Base-by-base conservation (phyloP, 2,797 vertebrate species). In the Rhynchonycteris naso region DNA sequence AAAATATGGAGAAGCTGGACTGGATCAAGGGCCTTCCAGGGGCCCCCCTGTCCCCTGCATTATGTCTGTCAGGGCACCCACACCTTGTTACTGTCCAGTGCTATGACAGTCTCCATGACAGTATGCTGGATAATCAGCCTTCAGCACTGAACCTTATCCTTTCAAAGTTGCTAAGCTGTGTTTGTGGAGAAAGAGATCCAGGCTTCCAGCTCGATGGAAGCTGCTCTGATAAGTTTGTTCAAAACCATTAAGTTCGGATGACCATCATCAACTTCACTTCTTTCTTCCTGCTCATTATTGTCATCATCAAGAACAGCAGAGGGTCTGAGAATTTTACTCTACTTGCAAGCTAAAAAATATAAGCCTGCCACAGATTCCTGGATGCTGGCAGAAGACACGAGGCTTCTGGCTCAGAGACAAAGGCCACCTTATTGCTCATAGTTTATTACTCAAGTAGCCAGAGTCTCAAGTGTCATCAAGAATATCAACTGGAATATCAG, bases 41-140 rank as follows among this genome's bases (percentile, higher is more conserved):
- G 12, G 0, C 12, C 19, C 9, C 38, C 54, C 18, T 7, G 6
- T 38, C 22, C 19, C 30, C 54, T 61, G 7, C 14, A 38, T 61
- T 18, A 35, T 2, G 7, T 26, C 38, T 84, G 4, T 65, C 30
- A 43, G 56, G 50, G 16, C 7, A 1, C n/a, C 30, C 4, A 5
- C 2, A 7, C 7, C 50, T 11, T 7, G 0, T 26, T 54, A 16
- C 61, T 28, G 0, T 21, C 79, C 26, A 43, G 15, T 11, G 22
- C 22, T 26, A 58, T 58, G 12, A 2, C 47, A 7, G 43, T 52
- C 59, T 69, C 63, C 76, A 74, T 35, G 63, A 0, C 50, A 43
- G 54, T 24, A 15, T 12, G 54, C 38, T 33, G 16, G 33, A 9
- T 26, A 5, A 35, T 22, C 74, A 71, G n/a, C 9, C 61, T 76